These are phyloP conservation scores for Bombus terrestris DNA, from an alignment of 1,140 invertebrate species.

Conservation along the genomic window DNA sequence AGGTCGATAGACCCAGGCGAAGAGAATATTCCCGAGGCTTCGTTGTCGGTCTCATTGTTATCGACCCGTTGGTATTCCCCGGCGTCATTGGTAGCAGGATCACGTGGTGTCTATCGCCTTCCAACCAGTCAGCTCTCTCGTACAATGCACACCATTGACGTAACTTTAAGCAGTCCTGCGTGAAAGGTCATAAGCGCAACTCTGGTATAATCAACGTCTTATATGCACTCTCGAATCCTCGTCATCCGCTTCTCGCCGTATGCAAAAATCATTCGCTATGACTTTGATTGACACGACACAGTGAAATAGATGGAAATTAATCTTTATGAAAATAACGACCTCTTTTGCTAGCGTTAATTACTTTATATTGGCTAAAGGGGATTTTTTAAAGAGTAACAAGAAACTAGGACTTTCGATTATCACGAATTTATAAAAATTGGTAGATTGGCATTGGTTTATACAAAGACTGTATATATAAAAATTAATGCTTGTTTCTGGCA, in stretches of 20 bases:
- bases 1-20: constrained; percentile 5
- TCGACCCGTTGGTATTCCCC: constrained; percentile 62
- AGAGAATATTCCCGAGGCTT: constrained; percentile 55
- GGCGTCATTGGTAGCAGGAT: constrained; percentile 65
- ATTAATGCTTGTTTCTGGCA: too few relatives aligned
- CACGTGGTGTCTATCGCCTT: constrained; percentile 65
- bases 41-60: constrained; percentile 67
- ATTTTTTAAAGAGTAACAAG: too few relatives aligned
- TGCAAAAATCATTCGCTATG: background rate
- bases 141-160: constrained; percentile 57
- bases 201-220: constrained; percentile 27
- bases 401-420: too few relatives aligned
- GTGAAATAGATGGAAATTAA: background rate
- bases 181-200: constrained; percentile 57
- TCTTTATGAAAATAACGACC: background rate
- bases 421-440: too few relatives aligned
- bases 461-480: too few relatives aligned
- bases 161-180: constrained; percentile 50
- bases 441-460: too few relatives aligned
- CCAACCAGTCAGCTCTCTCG: constrained; percentile 56
- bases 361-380: too few relatives aligned
- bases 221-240: background rate
- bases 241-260: background rate
- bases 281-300: background rate
- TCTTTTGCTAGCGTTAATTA: background rate